Conservation (phyloP, 2,113 vertebrate genomes). For the Seriola quinqueradiata region DNA sequence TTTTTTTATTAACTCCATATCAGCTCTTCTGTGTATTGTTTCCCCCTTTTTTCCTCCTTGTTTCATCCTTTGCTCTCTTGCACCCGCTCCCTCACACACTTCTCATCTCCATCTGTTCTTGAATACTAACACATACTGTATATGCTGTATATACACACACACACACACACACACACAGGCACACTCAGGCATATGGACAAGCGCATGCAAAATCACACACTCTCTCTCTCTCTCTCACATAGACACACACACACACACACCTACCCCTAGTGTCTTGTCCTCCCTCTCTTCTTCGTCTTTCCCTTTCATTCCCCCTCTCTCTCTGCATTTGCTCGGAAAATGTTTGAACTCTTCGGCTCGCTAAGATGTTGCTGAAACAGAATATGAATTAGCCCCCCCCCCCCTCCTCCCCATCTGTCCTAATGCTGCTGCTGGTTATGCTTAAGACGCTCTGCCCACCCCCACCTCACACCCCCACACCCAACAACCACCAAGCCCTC, state of each 20-base stretch:
- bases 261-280: conserved; percentile 74
- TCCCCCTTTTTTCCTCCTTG: conserved; percentile 25
- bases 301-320: conserved; percentile 59
- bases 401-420: conserved; percentile 69
- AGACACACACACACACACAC: conserved; percentile 41
- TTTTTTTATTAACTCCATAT: conserved; percentile 39
- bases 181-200: conserved; percentile 49
- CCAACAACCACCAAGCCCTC: conserved; percentile 52
- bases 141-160: conserved; percentile 37
- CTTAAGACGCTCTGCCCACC: conserved; percentile 53
- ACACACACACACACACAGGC: not conserved
- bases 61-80: conserved; percentile 63
- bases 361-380: conserved; percentile 83
- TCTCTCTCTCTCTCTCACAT: not conserved
- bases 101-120: conserved; percentile 80
- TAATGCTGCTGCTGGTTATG: conserved; percentile 80
- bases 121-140: conserved; percentile 62
- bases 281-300: conserved; percentile 66
- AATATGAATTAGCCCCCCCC: conserved; percentile 81
- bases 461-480: no score
- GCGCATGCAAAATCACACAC: conserved; percentile 48
- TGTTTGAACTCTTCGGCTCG: conserved; percentile 82
- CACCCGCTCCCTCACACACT: conserved; percentile 49
- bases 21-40: conserved; percentile 47
- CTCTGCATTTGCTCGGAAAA: conserved; percentile 75